These are phyloP conservation scores for Martes martes DNA, from an alignment of 2,113 vertebrate species.

Conservation along the genomic window DNA sequence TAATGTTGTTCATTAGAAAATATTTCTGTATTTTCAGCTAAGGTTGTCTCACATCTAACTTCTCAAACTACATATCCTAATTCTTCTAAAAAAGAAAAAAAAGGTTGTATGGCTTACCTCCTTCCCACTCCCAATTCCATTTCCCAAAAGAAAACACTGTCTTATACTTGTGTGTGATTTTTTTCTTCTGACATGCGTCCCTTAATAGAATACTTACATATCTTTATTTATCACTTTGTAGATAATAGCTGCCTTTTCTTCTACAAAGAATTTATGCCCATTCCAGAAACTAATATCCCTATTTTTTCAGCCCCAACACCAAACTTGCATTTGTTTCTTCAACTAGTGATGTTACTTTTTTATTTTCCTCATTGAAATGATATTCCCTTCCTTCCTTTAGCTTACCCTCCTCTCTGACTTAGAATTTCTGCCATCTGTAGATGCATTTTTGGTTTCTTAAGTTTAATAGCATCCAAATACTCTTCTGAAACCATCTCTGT, in stretches of 20 bases:
- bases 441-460: background rate
- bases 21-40: background rate
- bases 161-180: background rate
- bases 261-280: background rate
- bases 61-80: background rate
- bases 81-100: background rate
- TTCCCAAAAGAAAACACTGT: background rate
- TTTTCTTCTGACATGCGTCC: background rate
- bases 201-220: background rate
- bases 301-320: background rate
- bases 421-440: background rate
- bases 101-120: background rate
- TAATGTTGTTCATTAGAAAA: background rate
- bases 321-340: background rate
- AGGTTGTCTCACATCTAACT: background rate
- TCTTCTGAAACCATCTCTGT: background rate
- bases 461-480: background rate
- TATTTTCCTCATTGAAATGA: background rate
- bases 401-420: background rate
- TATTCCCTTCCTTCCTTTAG: background rate
- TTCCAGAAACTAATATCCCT: background rate
- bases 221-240: background rate
- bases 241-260: background rate
- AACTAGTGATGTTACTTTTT: background rate
- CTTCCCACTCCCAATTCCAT: background rate